Percentiles rank a stretch among this genome's conserved stretches.
Evolutionary conservation across 2,797 vertebrate species (phyloP).

Genomic region (Etheostoma perlongum): DNA sequence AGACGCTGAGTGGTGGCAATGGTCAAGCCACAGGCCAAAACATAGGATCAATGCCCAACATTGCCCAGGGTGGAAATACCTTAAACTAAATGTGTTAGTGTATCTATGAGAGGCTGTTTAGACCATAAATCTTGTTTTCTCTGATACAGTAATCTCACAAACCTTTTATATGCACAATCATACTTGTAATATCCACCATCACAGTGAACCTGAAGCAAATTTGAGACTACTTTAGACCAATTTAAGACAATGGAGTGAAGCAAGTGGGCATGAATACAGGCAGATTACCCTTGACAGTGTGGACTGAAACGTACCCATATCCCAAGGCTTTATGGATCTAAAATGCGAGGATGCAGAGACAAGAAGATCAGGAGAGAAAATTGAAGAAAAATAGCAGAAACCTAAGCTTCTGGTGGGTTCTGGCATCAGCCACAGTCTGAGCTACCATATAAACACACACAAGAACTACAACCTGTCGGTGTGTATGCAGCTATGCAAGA

Average conservation of each 20-base stretch:
- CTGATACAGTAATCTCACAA: not conserved
- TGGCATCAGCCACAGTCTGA: not conserved
- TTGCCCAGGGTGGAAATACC: not conserved
- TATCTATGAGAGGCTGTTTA: not conserved
- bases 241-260: not conserved
- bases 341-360: not conserved
- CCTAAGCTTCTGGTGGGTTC: not conserved
- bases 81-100: not conserved
- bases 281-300: not conserved
- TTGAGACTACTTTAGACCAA: not conserved
- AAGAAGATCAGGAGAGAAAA: not conserved
- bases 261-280: too few species aligned
- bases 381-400: not conserved
- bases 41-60: not conserved
- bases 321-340: not conserved
- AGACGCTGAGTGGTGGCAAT: slow-evolving; percentile 40
- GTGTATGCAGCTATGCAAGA: not conserved
- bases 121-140: not conserved
- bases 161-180: not conserved
- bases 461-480: not conserved
- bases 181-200: not conserved
- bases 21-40: slow-evolving; percentile 42
- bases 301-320: not conserved
- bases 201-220: not conserved
- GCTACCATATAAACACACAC: not conserved